Evolutionary conservation across 2,113 vertebrate species (phyloP).

Genomic region (Podiceps cristatus): DNA sequence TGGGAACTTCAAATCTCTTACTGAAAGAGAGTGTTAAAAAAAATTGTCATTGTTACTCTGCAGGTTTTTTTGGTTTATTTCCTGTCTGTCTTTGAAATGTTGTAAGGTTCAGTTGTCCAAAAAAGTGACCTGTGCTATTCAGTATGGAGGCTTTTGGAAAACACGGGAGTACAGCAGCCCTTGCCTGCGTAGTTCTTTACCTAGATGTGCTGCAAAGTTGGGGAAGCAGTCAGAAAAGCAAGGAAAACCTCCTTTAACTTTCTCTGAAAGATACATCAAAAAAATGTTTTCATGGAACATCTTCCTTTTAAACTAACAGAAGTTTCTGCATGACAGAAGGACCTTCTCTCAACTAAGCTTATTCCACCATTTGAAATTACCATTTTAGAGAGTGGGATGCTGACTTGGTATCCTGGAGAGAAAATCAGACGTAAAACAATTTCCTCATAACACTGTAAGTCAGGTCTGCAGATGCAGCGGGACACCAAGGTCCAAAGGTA

Average conservation of each 20-base stretch:
- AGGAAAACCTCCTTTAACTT: neutral
- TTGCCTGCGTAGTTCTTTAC: fast-evolving
- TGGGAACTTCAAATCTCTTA: neutral
- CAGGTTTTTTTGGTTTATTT: neutral
- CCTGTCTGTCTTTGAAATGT: neutral
- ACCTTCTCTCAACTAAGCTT: neutral
- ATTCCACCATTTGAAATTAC: neutral
- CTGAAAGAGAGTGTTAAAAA: neutral
- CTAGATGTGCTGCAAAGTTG: neutral
- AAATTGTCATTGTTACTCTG: neutral
- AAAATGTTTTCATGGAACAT: neutral
- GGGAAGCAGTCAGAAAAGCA: neutral
- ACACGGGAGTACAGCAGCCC: neutral
- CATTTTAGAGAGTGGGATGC: neutral
- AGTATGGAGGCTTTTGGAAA: neutral
- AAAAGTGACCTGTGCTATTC: neutral
- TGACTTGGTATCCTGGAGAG: neutral
- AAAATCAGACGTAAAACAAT: neutral
- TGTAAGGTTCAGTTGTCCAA: neutral
- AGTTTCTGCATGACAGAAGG: neutral
- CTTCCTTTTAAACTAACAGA: neutral
- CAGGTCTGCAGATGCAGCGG: neutral
- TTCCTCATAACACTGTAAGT: neutral
- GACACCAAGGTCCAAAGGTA: neutral
- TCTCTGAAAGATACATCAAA: neutral